Conservation (phyloP, 2,113 vertebrate species). For the Glaucomys volans region DNA sequence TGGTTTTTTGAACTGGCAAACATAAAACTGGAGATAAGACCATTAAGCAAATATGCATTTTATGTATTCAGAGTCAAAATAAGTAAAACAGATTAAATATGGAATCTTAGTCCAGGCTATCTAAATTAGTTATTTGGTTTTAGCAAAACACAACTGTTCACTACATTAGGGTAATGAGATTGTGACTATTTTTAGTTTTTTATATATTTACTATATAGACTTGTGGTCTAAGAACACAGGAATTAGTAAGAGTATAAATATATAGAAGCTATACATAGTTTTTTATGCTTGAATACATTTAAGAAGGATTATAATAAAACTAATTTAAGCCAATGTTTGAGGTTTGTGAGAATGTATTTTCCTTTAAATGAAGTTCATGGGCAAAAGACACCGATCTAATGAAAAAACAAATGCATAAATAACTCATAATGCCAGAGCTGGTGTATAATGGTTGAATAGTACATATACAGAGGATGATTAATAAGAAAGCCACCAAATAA, state of each 20-base stretch:
- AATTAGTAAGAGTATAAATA: constrained; percentile 1
- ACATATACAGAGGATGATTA: neutral
- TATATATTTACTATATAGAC: neutral
- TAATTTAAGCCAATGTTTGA: neutral
- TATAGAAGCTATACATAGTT: constrained; percentile 6
- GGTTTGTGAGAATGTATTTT: neutral
- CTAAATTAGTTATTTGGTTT: constrained; percentile 45
- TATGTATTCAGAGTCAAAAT: neutral
- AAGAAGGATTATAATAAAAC: constrained; percentile 1
- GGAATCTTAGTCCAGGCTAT: neutral
- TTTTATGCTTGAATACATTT: constrained; percentile 25
- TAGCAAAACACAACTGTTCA: constrained; percentile 1
- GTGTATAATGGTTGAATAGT: neutral
- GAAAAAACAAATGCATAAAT: neutral
- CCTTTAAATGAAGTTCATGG: constrained; percentile 31
- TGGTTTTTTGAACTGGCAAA: constrained; percentile 39
- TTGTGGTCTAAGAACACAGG: neutral
- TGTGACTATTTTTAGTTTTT: constrained; percentile 10
- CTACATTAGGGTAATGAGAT: neutral
- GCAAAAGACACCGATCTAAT: neutral
- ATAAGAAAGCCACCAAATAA: neutral
- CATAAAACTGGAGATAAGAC: neutral
- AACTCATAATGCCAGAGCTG: neutral
- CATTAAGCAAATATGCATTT: constrained; percentile 28
- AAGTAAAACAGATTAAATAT: constrained; percentile 32